These are phyloP conservation scores for Eristalis intricaria DNA, from an alignment of 2,888 invertebrate genomes.

Conservation along the genomic window DNA sequence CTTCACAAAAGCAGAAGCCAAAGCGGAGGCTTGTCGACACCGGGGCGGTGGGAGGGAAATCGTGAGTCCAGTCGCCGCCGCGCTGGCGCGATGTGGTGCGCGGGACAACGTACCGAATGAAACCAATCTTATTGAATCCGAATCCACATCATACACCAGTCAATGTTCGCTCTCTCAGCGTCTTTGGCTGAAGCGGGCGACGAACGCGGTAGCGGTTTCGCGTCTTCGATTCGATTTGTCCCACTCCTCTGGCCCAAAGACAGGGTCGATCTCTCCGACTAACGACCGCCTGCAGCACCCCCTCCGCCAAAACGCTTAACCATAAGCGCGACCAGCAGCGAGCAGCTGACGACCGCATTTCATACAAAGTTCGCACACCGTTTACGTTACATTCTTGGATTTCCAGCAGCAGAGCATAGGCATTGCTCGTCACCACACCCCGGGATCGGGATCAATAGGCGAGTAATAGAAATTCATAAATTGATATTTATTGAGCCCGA, in stretches of 20 bases:
- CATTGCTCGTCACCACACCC: conserved; percentile 17
- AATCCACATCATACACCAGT: conserved; percentile 52
- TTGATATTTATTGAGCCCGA: conserved; percentile 46
- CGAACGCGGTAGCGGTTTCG: conserved; percentile 67
- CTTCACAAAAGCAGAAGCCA: conserved; percentile 11
- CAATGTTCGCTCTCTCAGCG: conserved; percentile 36
- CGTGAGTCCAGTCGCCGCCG: conserved; percentile 57
- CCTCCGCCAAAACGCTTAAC: conserved; percentile 43
- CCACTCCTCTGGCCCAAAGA: conserved; percentile 18
- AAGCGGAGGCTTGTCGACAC: conserved; percentile 41
- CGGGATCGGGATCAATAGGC: conserved; percentile 71
- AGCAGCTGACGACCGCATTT: conserved; percentile 69
- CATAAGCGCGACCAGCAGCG: conserved; percentile 40
- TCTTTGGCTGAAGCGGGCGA: background rate
- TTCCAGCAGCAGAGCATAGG: conserved; percentile 37
- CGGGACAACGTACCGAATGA: conserved; percentile 12
- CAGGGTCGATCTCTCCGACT: background rate
- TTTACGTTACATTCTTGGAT: conserved; percentile 73
- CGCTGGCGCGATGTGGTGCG: background rate
- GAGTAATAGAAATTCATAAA: conserved; percentile 71
- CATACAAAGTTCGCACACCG: conserved; percentile 74
- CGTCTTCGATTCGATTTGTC: conserved; percentile 58
- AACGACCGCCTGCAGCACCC: background rate
- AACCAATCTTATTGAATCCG: conserved; percentile 64
- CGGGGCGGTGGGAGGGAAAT: conserved; percentile 34